These are phyloP conservation scores for Folsomia manolachei DNA, from an alignment of 2,888 invertebrate genomes.

Conservation along the genomic window DNA sequence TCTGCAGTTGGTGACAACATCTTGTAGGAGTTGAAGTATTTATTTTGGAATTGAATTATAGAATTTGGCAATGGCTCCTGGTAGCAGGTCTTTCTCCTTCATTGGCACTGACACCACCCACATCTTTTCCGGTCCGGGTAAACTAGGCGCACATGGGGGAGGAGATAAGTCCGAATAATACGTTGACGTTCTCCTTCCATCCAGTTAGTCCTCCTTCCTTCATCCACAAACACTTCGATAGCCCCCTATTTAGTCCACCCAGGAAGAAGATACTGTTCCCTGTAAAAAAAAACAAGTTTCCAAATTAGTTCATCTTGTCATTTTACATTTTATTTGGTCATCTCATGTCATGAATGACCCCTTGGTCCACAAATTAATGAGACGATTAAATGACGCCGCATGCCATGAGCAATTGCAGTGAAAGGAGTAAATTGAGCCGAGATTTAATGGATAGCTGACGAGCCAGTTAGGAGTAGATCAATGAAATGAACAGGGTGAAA, in stretches of 20 bases:
- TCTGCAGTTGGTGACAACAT: too few species aligned
- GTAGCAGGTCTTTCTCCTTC: neutral
- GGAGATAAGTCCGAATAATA: neutral
- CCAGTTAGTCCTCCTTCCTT: neutral
- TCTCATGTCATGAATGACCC: too few species aligned
- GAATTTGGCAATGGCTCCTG: neutral
- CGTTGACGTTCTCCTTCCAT: too few species aligned
- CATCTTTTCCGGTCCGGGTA: neutral
- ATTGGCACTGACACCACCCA: neutral
- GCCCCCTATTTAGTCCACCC: neutral
- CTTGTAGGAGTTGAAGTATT: neutral
- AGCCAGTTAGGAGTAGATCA: too few species aligned
- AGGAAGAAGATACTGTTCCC: slow-evolving; percentile 46
- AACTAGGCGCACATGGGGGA: neutral
- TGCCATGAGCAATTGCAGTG: too few species aligned
- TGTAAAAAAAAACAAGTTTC: slow-evolving; percentile 16
- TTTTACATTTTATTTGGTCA: too few species aligned
- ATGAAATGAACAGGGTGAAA: too few species aligned
- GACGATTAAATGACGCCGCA: too few species aligned
- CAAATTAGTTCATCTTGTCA: neutral
- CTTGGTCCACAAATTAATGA: too few species aligned
- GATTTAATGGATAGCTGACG: too few species aligned
- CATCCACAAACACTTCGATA: neutral
- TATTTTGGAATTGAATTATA: neutral
- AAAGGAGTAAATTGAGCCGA: too few species aligned